phyloP scores from a whole-genome alignment of 92 coral and sea anemone genomes.

The Palythoa grandis region DNA sequence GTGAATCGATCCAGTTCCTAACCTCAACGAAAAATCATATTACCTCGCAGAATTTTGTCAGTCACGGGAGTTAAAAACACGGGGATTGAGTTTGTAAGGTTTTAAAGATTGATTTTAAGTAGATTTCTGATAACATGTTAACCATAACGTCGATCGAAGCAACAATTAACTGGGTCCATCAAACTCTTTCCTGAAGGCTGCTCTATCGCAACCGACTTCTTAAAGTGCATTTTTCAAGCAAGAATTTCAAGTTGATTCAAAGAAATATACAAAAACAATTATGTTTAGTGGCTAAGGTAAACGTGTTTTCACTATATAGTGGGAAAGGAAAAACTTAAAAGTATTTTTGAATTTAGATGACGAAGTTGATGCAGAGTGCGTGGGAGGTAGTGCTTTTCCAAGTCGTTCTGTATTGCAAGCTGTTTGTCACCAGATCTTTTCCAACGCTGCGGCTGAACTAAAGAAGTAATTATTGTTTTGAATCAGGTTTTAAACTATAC shows the following conservation, averaged over 20 bases:
- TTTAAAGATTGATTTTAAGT: background rate
- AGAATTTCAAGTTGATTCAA: background rate
- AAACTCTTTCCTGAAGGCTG: background rate
- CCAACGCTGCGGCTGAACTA: background rate
- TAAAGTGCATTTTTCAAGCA: background rate
- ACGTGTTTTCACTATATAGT: background rate
- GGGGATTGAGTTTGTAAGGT: background rate
- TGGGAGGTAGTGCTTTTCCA: conserved; percentile 1
- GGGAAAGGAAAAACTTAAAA: background rate
- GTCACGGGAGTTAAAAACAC: background rate
- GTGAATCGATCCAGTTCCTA: background rate
- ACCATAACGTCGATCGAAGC: background rate
- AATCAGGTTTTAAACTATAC: background rate
- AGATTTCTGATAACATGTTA: background rate
- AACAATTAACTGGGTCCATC: background rate
- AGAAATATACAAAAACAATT: background rate
- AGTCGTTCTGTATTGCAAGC: background rate
- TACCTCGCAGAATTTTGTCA: background rate
- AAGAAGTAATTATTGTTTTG: background rate
- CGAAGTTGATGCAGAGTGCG: background rate
- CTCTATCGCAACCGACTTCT: background rate
- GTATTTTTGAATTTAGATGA: background rate
- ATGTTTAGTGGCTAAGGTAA: background rate
- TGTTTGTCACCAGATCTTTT: background rate
- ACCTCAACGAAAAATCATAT: background rate